Evolutionary conservation across 2,797 vertebrate genomes (phyloP), one percentile per base, ranked within the genome.

Genomic region (Eupleurogrammus muticus): DNA sequence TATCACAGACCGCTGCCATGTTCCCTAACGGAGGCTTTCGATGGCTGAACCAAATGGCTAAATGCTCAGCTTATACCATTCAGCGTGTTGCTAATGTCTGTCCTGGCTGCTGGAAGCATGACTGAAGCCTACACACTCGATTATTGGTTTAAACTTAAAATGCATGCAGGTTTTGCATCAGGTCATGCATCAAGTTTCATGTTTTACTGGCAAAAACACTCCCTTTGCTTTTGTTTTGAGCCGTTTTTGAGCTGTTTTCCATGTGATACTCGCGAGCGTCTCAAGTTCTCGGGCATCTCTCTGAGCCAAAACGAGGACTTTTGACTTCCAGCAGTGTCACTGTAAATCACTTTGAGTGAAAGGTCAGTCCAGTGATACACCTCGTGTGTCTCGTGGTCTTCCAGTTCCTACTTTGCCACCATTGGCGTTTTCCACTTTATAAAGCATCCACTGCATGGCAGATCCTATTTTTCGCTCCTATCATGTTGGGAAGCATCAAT

Each of bases 381-480:
- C 38, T 42, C 38, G 14, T 40, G 1, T 40, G 12, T 40, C 38
- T 36, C 3, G 28, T 28, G 28, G 28, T 36, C 10, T 36, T 36
- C 10, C 35, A 36, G 10, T 2, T 10, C 10, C 36, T 12, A 38
- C 36, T 42, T 42, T 42, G 13, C 14, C 5, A 51, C 16, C 53
- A 17, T 9, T 66, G 61, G 58, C 3, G 11, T 74, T 60, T n/a
- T 58, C 35, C 67, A 65, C 36, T 44, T n/a, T 47, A 51, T 66
- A 68, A 66, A 82, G 66, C 52, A 47, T 77, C 61, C 69, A 12
- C 63, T 46, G 13, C 47, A 78, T 71, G 65, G 38, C 49, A 53
- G 65, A 63, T 58, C 54, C 77, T 88, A 82, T 86, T 73, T 86
- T 88, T 38, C 73, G 59, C 63, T n/a, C n/a, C n/a, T 32, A 44